phyloP scores from a whole-genome alignment of 1,140 invertebrate species.

The Brachionus calyciflorus region DNA sequence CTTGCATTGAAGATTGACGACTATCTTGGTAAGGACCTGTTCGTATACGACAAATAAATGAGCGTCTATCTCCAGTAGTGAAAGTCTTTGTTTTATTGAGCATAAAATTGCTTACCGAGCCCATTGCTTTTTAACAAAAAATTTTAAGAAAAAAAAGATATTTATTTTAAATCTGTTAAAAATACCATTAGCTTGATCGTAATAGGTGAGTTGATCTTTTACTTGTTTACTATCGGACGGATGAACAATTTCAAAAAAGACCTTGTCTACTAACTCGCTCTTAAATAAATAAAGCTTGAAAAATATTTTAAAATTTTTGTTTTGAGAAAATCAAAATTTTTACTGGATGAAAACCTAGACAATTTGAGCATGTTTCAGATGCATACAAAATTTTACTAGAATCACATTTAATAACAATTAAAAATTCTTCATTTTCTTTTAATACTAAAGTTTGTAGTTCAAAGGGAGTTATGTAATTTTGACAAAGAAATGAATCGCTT shows the following conservation, averaged over 20 bases:
- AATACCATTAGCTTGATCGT: constrained; percentile 24
- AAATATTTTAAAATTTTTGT: neutral
- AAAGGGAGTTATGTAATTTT: constrained; percentile 46
- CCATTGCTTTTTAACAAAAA: constrained; percentile 1
- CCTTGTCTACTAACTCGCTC: constrained; percentile 40
- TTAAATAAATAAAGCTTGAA: neutral
- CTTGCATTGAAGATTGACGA: neutral
- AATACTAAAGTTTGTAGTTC: constrained; percentile 28
- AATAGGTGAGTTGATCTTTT: constrained; percentile 37
- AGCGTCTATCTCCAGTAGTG: constrained; percentile 18
- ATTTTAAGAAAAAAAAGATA: neutral
- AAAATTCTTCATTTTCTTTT: constrained; percentile 81
- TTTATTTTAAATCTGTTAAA: neutral
- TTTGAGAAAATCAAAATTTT: neutral
- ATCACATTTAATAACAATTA: constrained; percentile 72
- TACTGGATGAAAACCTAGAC: constrained; percentile 18
- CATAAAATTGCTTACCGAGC: constrained; percentile 24
- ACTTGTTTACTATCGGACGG: constrained; percentile 43
- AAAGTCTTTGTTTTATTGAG: constrained; percentile 29
- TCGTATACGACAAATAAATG: constrained; percentile 31
- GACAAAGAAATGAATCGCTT: constrained; percentile 44
- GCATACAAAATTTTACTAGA: constrained; percentile 34
- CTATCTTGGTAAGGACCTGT: neutral
- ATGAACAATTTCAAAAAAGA: constrained; percentile 44
- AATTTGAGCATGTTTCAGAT: constrained; percentile 28